Conservation (phyloP, 30 jellyfish, hydroid and myxozoan species). For the Phacellophora camtschatica region DNA sequence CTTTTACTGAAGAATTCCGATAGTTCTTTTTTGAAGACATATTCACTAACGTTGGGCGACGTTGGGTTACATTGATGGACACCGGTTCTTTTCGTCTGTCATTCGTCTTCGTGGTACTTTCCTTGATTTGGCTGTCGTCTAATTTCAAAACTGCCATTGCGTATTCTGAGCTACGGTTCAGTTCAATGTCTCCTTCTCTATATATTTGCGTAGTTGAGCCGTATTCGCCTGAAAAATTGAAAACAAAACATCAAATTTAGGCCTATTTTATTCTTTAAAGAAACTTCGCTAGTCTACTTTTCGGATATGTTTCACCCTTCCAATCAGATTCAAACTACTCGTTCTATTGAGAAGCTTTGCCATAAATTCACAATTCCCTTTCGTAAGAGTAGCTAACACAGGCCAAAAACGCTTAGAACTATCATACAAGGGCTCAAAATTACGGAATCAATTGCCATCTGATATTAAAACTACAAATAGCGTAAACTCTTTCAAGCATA, state of each 20-base stretch:
- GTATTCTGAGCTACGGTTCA: constrained; percentile 74
- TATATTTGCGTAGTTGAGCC: constrained; percentile 89
- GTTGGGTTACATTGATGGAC: neutral
- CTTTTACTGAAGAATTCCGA: neutral
- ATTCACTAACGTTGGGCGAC: neutral
- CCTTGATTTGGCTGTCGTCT: neutral
- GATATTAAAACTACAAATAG: too few species aligned
- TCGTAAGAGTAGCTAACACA: too few species aligned
- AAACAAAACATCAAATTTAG: neutral
- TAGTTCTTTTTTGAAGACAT: neutral
- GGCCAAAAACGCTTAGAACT: too few species aligned
- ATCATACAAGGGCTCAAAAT: too few species aligned
- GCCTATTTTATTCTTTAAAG: neutral
- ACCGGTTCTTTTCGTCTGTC: neutral
- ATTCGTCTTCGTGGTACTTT: neutral
- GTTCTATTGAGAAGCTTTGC: neutral
- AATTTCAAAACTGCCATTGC: constrained; percentile 60
- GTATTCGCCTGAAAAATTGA: constrained; percentile 76
- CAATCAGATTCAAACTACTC: neutral
- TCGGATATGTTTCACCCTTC: too few species aligned
- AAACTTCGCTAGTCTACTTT: too few species aligned
- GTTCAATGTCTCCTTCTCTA: constrained; percentile 72
- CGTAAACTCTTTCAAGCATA: too few species aligned
- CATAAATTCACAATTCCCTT: too few species aligned
- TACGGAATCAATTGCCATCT: too few species aligned